Evolutionary conservation across 1,140 invertebrate species (phyloP), one percentile per base, ranked within the genome.

Genomic region (Caenorhabditis tropicalis): DNA sequence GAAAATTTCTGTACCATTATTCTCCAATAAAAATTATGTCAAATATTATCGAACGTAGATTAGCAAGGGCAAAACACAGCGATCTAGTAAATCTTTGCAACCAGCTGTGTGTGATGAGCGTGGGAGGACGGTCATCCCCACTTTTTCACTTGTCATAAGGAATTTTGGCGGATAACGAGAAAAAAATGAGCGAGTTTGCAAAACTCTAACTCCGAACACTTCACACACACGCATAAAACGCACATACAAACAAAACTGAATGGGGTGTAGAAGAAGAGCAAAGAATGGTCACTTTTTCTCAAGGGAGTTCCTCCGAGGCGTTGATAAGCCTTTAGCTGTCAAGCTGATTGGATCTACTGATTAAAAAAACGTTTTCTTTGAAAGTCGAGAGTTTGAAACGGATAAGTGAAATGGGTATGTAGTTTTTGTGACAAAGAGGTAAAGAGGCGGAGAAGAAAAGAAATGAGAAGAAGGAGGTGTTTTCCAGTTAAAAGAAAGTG

Each of bases 131-230:
- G 65, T 74, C 27, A 39, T 39, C 65, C 58, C 19, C 33, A n/a
- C n/a, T n/a, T n/a, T 43, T 12, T 43, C 65, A 74, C 65, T 74
- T 74, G 65, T 74, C 65, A 74, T 19, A 74, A 46, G 36, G n/a
- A 74, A 74, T 43, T 65, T 74, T 46, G 36, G 65, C 65, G 36
- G 65, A 74, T 43, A 74, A 6, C 16, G 58, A 19, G 65, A 65
- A 60, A 16, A n/a, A n/a, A 65, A 19, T 12, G 65, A 43, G 65
- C 65, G 43, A 74, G 36, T 46, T 74, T 74, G 33, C 65, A 74
- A 74, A 74, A 74, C 58, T 29, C 58, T 36, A 65, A 33, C 58
- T 74, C 27, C 65, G 65, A 74, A 74, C 65, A 74, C 65, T 74
- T 74, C 36, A 74, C 65, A 43, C 65, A 65, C 58, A 36, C 65